Conservation (phyloP, 2,797 vertebrate genomes). For the Mus caroli region DNA sequence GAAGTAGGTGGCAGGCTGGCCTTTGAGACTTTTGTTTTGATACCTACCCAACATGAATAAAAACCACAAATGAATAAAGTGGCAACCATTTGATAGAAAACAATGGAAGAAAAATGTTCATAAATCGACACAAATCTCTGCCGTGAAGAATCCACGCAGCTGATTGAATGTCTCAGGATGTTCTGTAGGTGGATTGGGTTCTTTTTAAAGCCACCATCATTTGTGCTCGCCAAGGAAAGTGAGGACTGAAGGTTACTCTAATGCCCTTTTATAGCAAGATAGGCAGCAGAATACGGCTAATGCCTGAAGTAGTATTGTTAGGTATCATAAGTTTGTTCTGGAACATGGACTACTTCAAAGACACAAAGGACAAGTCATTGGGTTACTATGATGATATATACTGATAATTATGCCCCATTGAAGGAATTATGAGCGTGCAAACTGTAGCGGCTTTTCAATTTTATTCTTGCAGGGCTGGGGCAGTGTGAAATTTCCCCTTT, state of each 20-base stretch:
- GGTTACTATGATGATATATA: conserved; percentile 62
- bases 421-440: conserved; percentile 47
- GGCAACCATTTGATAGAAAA: conserved; percentile 68
- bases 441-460: conserved; percentile 59
- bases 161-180: conserved; percentile 67
- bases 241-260: conserved; percentile 85
- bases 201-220: conserved; percentile 75
- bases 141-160: conserved; percentile 3
- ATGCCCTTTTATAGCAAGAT: conserved; percentile 80
- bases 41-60: neutral
- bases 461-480: too few relatives aligned
- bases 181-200: conserved; percentile 67
- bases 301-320: conserved; percentile 70
- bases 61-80: conserved; percentile 62
- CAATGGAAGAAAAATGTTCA: conserved; percentile 39
- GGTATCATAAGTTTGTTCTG: conserved; percentile 47
- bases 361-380: conserved; percentile 57
- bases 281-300: conserved; percentile 82
- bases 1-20: neutral
- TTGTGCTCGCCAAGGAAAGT: conserved; percentile 70
- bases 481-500: neutral
- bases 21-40: conserved; percentile 55
- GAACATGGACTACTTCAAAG: conserved; percentile 59
- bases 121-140: conserved; percentile 36
- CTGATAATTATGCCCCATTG: conserved; percentile 62